Percentiles rank a stretch among this genome's conserved stretches.
phyloP scores from a whole-genome alignment of 92 coral and sea anemone genomes.

The Siderastrea radians region DNA sequence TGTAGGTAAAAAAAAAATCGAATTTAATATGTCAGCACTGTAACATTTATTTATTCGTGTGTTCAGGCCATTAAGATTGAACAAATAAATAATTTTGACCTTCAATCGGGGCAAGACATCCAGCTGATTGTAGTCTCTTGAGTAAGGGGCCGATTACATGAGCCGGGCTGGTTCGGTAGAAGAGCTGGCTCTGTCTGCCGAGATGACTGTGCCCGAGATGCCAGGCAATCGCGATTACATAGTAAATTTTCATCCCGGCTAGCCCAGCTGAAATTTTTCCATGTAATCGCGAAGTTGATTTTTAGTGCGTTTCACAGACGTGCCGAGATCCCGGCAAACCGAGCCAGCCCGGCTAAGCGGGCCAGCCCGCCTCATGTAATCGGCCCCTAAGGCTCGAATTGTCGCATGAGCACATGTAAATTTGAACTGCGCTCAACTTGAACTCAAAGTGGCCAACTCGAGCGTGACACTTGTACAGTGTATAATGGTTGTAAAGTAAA shows the following conservation, averaged over 20 bases:
- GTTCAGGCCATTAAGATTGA: not conserved
- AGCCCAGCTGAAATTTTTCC: too few species aligned
- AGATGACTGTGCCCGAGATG: not conserved
- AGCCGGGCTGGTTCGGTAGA: too few species aligned
- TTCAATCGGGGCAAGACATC: not conserved
- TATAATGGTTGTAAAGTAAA: not conserved
- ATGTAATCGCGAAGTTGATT: too few species aligned
- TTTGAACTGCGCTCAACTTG: not conserved
- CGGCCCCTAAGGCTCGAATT: not conserved
- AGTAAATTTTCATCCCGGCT: too few species aligned
- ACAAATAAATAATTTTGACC: not conserved
- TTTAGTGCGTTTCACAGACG: too few species aligned
- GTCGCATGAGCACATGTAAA: not conserved
- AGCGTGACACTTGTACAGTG: conserved; percentile 20
- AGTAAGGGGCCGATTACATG: too few species aligned
- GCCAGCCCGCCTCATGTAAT: too few species aligned
- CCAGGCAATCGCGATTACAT: too few species aligned
- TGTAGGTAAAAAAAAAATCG: not conserved
- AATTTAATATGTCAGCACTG: conserved; percentile 4
- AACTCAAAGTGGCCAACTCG: not conserved
- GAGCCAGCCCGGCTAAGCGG: too few species aligned
- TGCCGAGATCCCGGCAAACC: too few species aligned
- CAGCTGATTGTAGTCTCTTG: not conserved
- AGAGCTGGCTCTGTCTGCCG: too few species aligned
- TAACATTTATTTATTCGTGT: not conserved